These are phyloP conservation scores for Agonopterix arenella DNA, from an alignment of 2,888 invertebrate species.

Conservation along the genomic window DNA sequence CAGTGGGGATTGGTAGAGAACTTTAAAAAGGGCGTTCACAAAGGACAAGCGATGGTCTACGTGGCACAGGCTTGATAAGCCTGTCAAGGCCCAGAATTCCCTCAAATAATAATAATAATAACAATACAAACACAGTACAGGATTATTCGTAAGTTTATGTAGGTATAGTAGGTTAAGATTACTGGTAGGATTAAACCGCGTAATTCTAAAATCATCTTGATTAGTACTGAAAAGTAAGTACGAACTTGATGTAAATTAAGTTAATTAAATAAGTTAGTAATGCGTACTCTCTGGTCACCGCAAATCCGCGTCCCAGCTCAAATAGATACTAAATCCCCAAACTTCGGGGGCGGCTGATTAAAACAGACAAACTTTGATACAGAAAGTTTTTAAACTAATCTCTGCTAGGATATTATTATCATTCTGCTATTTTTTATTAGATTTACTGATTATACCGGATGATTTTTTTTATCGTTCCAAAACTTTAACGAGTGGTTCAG, in stretches of 20 bases:
- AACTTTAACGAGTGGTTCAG: too few relatives aligned
- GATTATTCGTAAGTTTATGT: too few relatives aligned
- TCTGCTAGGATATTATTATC: not conserved
- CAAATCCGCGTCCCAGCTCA: not conserved
- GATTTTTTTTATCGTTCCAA: not conserved
- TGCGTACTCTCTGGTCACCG: not conserved
- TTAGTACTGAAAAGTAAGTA: not conserved
- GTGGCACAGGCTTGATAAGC: too few relatives aligned
- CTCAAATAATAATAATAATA: too few relatives aligned
- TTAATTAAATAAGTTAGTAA: not conserved
- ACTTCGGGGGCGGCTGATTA: not conserved
- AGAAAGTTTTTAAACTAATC: conserved; percentile 2
- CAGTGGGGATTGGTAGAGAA: too few relatives aligned
- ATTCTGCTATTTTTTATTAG: not conserved
- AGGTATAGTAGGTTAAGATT: not conserved
- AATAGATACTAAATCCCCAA: not conserved
- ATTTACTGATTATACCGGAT: not conserved
- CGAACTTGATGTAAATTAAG: not conserved
- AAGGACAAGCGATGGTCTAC: too few relatives aligned
- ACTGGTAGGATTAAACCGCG: not conserved
- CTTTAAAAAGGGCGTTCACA: too few relatives aligned
- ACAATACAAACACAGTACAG: too few relatives aligned
- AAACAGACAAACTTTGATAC: conserved; percentile 4
- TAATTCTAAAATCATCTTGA: not conserved
- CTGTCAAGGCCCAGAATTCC: too few relatives aligned